Conservation (phyloP, 2,113 vertebrate species). For the Riparia riparia region DNA sequence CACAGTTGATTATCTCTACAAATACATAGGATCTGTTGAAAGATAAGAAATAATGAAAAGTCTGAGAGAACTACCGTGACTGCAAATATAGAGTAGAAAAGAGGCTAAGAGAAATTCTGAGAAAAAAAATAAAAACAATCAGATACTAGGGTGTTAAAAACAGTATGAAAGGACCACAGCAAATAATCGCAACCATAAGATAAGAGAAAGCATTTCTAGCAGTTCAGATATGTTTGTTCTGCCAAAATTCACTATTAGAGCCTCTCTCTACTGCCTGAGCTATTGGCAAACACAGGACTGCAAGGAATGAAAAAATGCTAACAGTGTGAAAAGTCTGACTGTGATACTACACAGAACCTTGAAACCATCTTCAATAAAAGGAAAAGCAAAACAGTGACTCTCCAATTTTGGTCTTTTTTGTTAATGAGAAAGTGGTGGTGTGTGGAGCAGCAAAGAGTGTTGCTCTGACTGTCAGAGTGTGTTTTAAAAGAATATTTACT, state of each 20-base stretch:
- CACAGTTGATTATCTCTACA: neutral
- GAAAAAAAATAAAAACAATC: neutral
- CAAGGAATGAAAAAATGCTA: neutral
- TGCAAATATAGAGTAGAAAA: neutral
- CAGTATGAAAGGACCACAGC: neutral
- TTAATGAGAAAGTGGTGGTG: conserved; percentile 20
- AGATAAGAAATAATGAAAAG: neutral
- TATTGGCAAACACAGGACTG: neutral
- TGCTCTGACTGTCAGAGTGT: neutral
- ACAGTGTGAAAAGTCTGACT: neutral
- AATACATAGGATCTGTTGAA: neutral
- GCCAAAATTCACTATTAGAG: neutral
- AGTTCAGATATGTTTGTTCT: neutral
- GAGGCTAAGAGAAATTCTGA: neutral
- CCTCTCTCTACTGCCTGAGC: neutral
- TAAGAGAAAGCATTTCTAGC: neutral
- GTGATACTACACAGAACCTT: neutral
- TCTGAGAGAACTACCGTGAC: neutral
- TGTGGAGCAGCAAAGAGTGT: neutral
- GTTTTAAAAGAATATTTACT: conserved; percentile 29
- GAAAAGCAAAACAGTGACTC: neutral
- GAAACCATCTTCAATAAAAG: neutral
- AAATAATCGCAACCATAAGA: neutral
- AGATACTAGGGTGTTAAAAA: neutral
- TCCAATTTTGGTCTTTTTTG: neutral